Evolutionary conservation across 2,113 vertebrate genomes (phyloP), one percentile per base, ranked within the genome.

Genomic region (Prunella himalayana): DNA sequence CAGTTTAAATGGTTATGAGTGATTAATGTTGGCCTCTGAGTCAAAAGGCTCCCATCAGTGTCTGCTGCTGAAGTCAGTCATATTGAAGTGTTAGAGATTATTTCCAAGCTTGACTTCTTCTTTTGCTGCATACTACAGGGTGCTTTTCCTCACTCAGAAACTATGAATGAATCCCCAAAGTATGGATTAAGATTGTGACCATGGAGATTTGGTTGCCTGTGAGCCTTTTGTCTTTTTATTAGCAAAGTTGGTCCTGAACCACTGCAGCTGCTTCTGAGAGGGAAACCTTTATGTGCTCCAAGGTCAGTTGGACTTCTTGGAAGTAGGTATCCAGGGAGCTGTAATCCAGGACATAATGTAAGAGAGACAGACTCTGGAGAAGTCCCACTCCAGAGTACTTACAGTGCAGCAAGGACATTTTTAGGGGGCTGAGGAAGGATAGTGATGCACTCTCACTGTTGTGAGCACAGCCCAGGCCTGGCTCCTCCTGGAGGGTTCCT

Each of bases 11-110:
- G 73, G 15, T 64, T 78, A 28, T 56, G 69, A 86, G 59, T 94
- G 86, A 95, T 92, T 86, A 73, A 86, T 71, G 44, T 37, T 86
- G 78, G 7, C 86, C 76, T 77, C 27, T 20, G 75, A 92, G 83
- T 86, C 83, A 82, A 86, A 94, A 94, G 81, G 47, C 35, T 84
- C 42, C 50, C 45, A 39, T 89, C 69, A 70, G 25, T 45, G 77
- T 70, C 80, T 95, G 42, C 64, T 64, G 0, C 53, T 88, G 60
- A 64, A 86, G 42, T 89, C 65, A 53, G 21, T 91, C 39, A 19
- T 27, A 4, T 15, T 69, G 23, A 64, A 61, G 7, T 4, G 21
- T 59, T 50, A 54, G 50, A 39, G 15, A 47, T 42, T 35, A 31
- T 50, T 77, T 94, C 45, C 1, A 2, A 71, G 64, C 42, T 73